These are phyloP conservation scores for Tetrao urogallus DNA, from an alignment of 2,113 vertebrate genomes.

Conservation along the genomic window DNA sequence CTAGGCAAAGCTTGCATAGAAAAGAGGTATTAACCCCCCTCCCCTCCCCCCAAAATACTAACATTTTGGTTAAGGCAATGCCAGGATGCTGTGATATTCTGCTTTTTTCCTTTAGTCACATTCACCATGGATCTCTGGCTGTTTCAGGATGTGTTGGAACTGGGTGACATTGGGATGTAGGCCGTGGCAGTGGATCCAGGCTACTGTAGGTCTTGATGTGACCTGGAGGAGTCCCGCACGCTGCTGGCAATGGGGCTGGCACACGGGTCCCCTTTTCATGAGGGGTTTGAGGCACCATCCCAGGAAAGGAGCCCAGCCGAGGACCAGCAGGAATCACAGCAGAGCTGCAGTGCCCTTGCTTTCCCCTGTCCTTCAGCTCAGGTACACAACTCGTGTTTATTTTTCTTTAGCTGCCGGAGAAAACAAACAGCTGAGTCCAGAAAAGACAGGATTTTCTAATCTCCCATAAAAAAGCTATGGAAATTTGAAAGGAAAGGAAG, in stretches of 20 bases:
- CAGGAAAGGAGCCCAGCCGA: neutral
- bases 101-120: neutral
- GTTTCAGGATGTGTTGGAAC: neutral
- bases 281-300: rapidly evolving
- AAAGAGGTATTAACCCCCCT: neutral
- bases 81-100: neutral
- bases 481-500: slow-evolving; percentile 77
- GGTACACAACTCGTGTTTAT: neutral
- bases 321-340: neutral
- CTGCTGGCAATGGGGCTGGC: neutral
- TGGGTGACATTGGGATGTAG: neutral
- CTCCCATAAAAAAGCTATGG: slow-evolving; percentile 56
- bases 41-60: neutral
- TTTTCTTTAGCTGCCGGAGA: slow-evolving; percentile 37
- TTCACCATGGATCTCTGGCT: neutral
- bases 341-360: neutral
- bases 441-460: slow-evolving; percentile 65
- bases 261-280: rapidly evolving
- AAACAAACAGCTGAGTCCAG: slow-evolving; percentile 67
- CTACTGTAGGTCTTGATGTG: neutral
- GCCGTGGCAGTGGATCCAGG: neutral
- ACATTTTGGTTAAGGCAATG: neutral
- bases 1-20: neutral
- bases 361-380: slow-evolving; percentile 41
- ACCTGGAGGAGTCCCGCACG: neutral